Conservation (phyloP, 1,140 invertebrate species). For the Adelges cooleyi region DNA sequence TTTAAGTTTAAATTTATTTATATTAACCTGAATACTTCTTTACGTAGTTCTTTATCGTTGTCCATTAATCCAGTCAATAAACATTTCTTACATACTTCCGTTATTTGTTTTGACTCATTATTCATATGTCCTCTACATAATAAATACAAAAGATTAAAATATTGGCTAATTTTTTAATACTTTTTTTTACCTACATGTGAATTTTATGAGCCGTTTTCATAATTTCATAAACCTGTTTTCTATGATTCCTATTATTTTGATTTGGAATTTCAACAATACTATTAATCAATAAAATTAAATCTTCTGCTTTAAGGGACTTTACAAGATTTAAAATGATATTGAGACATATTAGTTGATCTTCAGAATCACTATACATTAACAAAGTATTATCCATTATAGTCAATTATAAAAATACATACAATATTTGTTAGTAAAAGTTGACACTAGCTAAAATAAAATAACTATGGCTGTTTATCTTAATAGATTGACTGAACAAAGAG, state of each 20-base stretch:
- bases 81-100: background rate
- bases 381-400: background rate
- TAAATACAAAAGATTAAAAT: too few relatives aligned
- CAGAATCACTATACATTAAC: background rate
- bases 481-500: too few relatives aligned
- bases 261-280: background rate
- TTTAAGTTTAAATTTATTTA: background rate
- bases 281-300: background rate
- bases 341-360: conserved; percentile 1
- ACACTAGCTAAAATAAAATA: too few relatives aligned
- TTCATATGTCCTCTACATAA: background rate
- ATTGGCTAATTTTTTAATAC: too few relatives aligned
- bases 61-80: background rate
- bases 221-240: conserved; percentile 1
- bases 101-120: background rate
- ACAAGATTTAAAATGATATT: background rate
- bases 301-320: background rate
- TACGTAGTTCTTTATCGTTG: background rate
- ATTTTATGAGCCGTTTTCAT: background rate
- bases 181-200: background rate
- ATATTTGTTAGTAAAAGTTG: too few relatives aligned
- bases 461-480: too few relatives aligned
- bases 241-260: background rate
- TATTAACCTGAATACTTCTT: background rate
- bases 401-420: too few relatives aligned